Percentiles rank a stretch among this genome's conserved stretches.
Conservation (phyloP, 1,140 invertebrate species). For the Aphidius ervi region DNA sequence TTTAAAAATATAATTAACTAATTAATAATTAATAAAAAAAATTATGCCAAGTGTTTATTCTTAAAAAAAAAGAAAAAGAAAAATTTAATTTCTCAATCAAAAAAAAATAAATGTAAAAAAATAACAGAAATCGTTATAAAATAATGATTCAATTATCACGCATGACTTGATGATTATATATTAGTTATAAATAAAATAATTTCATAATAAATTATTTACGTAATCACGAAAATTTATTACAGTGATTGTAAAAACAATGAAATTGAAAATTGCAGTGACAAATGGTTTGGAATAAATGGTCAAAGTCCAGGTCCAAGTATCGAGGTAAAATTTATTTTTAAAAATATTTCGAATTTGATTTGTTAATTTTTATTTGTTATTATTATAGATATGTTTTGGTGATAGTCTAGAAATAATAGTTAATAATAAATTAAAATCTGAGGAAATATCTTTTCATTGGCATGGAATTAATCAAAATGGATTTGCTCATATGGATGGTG, state of each 20-base stretch:
- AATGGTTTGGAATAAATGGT: conserved; percentile 60
- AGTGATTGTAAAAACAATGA: conserved; percentile 28
- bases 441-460: conserved; percentile 45
- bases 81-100: no score
- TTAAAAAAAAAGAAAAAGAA: no score
- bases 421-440: conserved; percentile 49
- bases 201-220: no score
- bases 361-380: not conserved
- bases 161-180: no score
- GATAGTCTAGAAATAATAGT: conserved; percentile 66
- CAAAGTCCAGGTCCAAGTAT: conserved; percentile 81
- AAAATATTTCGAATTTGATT: conserved; percentile 38
- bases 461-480: conserved; percentile 40
- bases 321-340: conserved; percentile 50
- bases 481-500: conserved; percentile 58
- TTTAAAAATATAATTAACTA: no score
- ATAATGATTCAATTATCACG: no score
- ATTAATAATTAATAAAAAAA: no score
- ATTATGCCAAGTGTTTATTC: no score
- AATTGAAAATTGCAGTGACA: conserved; percentile 8
- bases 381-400: conserved; percentile 66
- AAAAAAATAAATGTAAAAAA: no score
- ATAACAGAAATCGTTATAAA: no score
- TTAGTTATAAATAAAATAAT: no score
- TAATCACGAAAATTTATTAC: not conserved